Evolutionary conservation across 2,113 vertebrate genomes (phyloP).

Genomic region (Myotis lucifugus): DNA sequence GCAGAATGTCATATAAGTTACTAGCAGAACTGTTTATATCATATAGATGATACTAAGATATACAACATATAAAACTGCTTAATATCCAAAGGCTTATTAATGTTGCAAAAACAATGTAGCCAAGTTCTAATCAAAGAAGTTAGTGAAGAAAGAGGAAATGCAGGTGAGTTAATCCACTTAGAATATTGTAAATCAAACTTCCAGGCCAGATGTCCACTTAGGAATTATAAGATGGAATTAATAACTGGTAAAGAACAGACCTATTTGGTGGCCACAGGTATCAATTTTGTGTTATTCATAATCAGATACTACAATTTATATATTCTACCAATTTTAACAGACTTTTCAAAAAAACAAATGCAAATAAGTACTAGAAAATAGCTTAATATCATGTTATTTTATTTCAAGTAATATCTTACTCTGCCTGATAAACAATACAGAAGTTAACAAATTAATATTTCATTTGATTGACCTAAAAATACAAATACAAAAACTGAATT

Average conservation of each 20-base stretch:
- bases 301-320: neutral
- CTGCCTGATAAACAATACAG: neutral
- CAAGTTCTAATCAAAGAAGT: neutral
- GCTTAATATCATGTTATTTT: neutral
- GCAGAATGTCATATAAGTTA: neutral
- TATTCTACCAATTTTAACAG: neutral
- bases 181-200: neutral
- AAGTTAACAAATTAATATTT: neutral
- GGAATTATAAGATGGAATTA: neutral
- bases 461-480: neutral
- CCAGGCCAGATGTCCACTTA: neutral
- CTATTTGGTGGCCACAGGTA: neutral
- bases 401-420: neutral
- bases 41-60: neutral
- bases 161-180: neutral
- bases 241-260: neutral
- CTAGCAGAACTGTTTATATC: neutral
- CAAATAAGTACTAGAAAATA: conserved; percentile 6
- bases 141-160: neutral
- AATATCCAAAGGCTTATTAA: neutral
- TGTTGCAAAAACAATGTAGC: neutral
- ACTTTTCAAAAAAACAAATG: neutral
- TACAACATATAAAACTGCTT: neutral
- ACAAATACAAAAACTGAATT: neutral
- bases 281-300: neutral